Conservation (phyloP, 2,797 vertebrate species). For the Protonibea diacanthus region DNA sequence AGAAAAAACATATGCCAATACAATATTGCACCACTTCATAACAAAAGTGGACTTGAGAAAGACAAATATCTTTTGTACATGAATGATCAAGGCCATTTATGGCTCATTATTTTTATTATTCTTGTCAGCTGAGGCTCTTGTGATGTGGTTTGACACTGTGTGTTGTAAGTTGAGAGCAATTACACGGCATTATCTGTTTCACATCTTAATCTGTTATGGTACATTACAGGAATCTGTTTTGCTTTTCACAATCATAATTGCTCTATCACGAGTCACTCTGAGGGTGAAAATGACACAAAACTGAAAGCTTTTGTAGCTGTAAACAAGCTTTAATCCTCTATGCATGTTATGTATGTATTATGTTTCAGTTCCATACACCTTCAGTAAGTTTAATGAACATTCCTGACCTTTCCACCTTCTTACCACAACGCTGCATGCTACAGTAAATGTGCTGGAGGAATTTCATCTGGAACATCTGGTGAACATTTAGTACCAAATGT, state of each 20-base stretch:
- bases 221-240: slow-evolving; percentile 42
- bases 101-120: background rate
- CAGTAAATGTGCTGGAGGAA: background rate
- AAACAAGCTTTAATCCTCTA: slow-evolving; percentile 5
- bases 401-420: slow-evolving; percentile 4
- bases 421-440: background rate
- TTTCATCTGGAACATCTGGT: slow-evolving; percentile 13
- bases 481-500: slow-evolving; percentile 18
- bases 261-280: background rate
- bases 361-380: background rate
- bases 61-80: background rate
- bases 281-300: slow-evolving; percentile 1
- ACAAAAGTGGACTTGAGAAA: background rate
- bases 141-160: slow-evolving; percentile 19
- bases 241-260: slow-evolving; percentile 24
- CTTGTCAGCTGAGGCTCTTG: slow-evolving; percentile 1
- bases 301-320: background rate
- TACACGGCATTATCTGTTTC: slow-evolving; percentile 48
- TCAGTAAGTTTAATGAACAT: background rate
- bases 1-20: too few species aligned
- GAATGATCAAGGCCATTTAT: background rate
- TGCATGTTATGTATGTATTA: background rate
- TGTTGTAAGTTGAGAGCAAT: slow-evolving; percentile 40
- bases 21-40: too few species aligned
- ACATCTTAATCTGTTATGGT: slow-evolving; percentile 54